Conservation (phyloP, 2,797 vertebrate species). For the Manis pentadactyla region DNA sequence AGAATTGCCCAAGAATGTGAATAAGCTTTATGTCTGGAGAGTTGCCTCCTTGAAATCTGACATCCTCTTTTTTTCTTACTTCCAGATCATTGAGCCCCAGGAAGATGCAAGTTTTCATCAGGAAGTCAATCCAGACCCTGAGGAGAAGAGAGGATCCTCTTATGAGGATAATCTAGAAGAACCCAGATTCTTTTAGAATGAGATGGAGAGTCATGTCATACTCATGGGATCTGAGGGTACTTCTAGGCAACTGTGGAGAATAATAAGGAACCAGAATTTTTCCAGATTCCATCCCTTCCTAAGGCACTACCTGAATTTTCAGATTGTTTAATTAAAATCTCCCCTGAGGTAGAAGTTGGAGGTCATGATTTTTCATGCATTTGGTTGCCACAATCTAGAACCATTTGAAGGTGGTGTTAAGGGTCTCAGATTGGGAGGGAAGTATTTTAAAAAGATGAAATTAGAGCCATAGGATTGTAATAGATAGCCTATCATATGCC, state of each 20-base stretch:
- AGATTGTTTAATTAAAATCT: not conserved
- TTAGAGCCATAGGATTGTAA: not conserved
- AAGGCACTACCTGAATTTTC: not conserved
- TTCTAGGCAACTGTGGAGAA: not conserved
- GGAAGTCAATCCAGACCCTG: not conserved
- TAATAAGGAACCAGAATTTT: not conserved
- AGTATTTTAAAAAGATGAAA: not conserved
- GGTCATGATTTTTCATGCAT: not conserved
- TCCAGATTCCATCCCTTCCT: not conserved
- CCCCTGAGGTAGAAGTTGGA: not conserved
- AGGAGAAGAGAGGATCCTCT: not conserved
- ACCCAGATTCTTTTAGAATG: not conserved
- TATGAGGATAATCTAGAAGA: not conserved
- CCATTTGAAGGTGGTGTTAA: too few relatives aligned
- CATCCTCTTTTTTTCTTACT: not conserved
- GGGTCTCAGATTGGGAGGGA: not conserved
- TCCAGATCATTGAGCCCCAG: not conserved
- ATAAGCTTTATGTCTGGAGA: not conserved
- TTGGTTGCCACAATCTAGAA: not conserved
- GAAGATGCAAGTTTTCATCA: not conserved
- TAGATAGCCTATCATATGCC: not conserved
- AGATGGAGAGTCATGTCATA: not conserved
- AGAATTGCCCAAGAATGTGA: not conserved
- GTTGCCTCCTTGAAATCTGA: not conserved
- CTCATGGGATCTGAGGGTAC: not conserved